Evolutionary conservation across 2,113 vertebrate species (phyloP).

Genomic region (Mesitornis unicolor): DNA sequence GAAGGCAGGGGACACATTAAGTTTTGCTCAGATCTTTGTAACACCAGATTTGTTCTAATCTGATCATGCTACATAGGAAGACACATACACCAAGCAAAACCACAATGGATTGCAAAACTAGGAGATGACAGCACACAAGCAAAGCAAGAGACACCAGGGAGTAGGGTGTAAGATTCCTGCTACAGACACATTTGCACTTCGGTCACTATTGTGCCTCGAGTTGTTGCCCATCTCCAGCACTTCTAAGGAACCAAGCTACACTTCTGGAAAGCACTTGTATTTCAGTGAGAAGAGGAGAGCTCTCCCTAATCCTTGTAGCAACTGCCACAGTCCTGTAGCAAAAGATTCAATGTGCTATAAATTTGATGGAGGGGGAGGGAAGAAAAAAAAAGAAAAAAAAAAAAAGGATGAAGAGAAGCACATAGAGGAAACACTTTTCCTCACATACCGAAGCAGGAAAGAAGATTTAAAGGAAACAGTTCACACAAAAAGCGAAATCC

Average conservation of each 20-base stretch:
- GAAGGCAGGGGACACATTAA: accelerated
- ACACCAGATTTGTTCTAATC: neutral
- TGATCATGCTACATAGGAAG: neutral
- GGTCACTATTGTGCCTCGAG: neutral
- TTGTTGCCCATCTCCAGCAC: neutral
- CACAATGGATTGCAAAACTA: neutral
- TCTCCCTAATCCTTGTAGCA: neutral
- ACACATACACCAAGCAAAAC: neutral
- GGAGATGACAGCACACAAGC: neutral
- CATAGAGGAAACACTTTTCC: neutral
- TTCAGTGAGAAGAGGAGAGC: neutral
- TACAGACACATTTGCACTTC: neutral
- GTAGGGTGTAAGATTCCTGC: neutral
- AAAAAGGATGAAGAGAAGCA: neutral
- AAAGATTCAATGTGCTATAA: neutral
- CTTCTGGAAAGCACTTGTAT: neutral
- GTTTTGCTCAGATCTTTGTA: neutral
- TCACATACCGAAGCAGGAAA: neutral
- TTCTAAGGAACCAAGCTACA: neutral
- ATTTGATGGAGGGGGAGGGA: neutral
- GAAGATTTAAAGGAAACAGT: neutral
- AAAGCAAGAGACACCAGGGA: neutral
- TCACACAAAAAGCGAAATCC: neutral
- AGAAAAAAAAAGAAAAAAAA: neutral
- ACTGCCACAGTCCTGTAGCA: neutral